Evolutionary conservation across 2,888 invertebrate genomes (phyloP), one percentile per base, ranked within the genome.

Genomic region (Sepiola atlantica): DNA sequence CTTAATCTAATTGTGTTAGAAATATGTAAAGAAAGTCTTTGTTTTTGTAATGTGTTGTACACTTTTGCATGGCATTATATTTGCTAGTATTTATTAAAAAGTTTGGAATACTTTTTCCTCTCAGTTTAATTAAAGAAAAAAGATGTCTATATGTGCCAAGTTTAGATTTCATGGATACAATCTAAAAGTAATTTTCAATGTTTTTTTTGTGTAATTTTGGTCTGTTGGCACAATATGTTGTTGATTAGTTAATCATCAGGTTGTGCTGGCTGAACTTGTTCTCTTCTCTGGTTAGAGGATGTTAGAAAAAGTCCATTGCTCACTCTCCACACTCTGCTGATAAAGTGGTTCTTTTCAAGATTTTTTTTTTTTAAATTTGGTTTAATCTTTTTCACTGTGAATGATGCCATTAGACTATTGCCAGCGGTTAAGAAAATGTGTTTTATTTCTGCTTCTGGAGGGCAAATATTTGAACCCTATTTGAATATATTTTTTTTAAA

Each of bases 141-240:
- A 24, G 8, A 61, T 24, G 61, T 61, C 28, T 61, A 61, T 61
- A 4, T 61, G 24, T 61, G 21, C 10, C 45, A 2, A 45, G 8
- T 4, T 45, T 45, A 45, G 45, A 77, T 77, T 28, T 77, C 12
- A n/a, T 8, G 28, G 28, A 77, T 77, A 28, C 21, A 20, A 61
- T 16, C 61, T 61, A 77, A 77, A 77, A 77, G 14, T 77, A 0
- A 77, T 77, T 16, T 32, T 77, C 3, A n/a, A n/a, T 77, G n/a
- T n/a, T 77, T 77, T 77, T 77, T n/a, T 77, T n/a, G 16, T 77
- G 18, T 77, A n/a, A n/a, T 77, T 77, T 77, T 77, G 24, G 20
- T 61, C 61, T 24, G 77, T n/a, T n/a, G n/a, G n/a, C 77, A 77
- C n/a, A 77, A n/a, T 77, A 77, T 77, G 77, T n/a, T 77, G 77